phyloP scores from a whole-genome alignment of 1,140 invertebrate species.

The Tetragnatha versicolor region DNA sequence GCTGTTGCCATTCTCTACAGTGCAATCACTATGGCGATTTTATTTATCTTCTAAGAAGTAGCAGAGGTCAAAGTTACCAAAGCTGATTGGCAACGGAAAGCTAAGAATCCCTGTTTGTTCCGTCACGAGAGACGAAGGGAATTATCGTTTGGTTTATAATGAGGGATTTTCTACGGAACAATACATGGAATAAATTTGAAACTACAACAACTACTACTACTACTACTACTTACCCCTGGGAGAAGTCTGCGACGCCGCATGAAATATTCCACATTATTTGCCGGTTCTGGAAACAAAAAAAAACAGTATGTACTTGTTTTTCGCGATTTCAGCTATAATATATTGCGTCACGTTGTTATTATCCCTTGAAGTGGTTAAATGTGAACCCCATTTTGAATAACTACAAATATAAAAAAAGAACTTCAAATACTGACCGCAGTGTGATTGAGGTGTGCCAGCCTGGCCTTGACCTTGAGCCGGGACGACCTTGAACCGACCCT shows the following conservation, averaged over 20 bases:
- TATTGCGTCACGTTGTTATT: neutral
- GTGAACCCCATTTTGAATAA: neutral
- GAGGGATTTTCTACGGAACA: too few relatives aligned
- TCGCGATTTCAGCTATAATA: neutral
- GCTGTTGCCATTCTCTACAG: too few relatives aligned
- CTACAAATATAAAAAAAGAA: neutral
- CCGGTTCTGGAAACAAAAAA: conserved; percentile 20
- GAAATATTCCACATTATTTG: conserved; percentile 53
- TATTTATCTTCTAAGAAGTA: too few relatives aligned
- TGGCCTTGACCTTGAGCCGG: conserved; percentile 42
- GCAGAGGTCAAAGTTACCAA: too few relatives aligned
- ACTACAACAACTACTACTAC: too few relatives aligned
- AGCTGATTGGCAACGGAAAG: too few relatives aligned
- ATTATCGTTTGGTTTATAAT: too few relatives aligned
- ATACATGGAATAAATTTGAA: too few relatives aligned
- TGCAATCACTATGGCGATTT: too few relatives aligned
- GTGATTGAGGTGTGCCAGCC: conserved; percentile 51
- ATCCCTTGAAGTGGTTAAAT: neutral
- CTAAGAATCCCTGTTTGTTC: too few relatives aligned
- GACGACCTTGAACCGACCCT: neutral
- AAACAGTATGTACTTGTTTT: neutral
- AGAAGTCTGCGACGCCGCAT: conserved; percentile 51
- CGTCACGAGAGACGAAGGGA: too few relatives aligned
- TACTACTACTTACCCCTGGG: conserved; percentile 50
- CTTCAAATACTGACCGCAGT: conserved; percentile 36